These are phyloP conservation scores for Chloromyia formosa DNA, from an alignment of 2,888 invertebrate genomes.

Conservation along the genomic window DNA sequence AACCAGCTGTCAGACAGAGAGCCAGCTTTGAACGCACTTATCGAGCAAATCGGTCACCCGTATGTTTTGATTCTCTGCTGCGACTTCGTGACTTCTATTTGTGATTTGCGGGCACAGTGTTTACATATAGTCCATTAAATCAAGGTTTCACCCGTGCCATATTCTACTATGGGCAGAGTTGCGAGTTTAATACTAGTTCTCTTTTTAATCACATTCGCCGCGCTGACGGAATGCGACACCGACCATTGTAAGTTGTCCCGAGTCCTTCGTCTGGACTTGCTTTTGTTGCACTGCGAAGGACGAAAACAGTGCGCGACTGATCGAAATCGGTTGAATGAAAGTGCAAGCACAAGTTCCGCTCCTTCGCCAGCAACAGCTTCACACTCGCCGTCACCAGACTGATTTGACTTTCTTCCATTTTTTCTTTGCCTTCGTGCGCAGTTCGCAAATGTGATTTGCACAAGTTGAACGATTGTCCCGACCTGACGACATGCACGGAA, in stretches of 20 bases:
- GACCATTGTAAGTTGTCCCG: neutral
- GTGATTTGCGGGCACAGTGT: neutral
- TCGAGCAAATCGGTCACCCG: neutral
- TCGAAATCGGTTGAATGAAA: no score
- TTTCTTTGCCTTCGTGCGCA: constrained; percentile 5
- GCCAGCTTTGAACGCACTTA: neutral
- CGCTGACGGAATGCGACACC: neutral
- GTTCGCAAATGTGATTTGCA: constrained; percentile 27
- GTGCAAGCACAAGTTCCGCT: no score
- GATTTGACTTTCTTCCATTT: neutral
- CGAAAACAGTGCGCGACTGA: no score
- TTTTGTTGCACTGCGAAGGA: no score
- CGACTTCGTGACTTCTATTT: neutral
- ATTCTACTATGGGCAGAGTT: neutral
- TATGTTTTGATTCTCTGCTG: neutral
- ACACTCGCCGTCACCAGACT: no score
- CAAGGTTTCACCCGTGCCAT: neutral
- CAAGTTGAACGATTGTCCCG: constrained; percentile 13
- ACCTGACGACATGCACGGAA: constrained; percentile 20
- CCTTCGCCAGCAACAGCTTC: no score
- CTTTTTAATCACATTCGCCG: neutral
- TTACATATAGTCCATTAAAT: no score
- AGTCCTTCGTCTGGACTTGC: neutral
- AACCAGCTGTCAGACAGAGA: neutral
- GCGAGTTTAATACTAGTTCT: neutral